Conservation (phyloP, 2,888 invertebrate genomes). For the Lithophane semibrunnea region DNA sequence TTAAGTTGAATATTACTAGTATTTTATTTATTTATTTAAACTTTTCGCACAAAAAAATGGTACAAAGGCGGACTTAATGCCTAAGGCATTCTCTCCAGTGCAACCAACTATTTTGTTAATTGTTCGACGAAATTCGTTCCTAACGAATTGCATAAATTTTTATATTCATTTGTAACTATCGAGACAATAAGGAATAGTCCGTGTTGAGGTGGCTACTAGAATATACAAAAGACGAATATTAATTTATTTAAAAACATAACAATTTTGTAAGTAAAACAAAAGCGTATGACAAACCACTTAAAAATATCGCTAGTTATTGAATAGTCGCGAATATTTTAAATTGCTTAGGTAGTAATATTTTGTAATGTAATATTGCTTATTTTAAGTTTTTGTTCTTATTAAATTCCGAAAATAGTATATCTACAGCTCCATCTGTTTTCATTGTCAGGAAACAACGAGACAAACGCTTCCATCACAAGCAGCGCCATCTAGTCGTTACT, state of each 20-base stretch:
- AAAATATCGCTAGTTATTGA: neutral
- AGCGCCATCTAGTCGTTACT: conserved; percentile 44
- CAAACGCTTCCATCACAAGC: fast-evolving
- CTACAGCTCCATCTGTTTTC: conserved; percentile 45
- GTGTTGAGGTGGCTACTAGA: neutral
- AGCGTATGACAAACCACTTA: neutral
- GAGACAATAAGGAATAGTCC: too few species aligned
- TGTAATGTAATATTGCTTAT: neutral
- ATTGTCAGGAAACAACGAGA: neutral
- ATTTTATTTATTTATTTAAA: too few species aligned
- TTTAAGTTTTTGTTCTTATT: neutral
- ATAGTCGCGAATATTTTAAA: neutral
- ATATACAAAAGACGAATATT: neutral
- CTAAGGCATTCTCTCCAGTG: too few species aligned
- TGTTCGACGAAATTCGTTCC: neutral
- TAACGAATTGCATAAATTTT: neutral
- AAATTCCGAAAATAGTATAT: neutral
- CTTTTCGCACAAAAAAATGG: too few species aligned
- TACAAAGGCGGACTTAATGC: too few species aligned
- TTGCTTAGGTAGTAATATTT: neutral
- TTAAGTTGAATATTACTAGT: too few species aligned
- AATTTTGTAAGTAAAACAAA: neutral
- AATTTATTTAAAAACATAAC: neutral
- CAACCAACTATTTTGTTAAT: too few species aligned
- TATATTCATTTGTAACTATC: neutral